Conservation (phyloP, 2,888 invertebrate genomes). For the Sinotaia quadrata region DNA sequence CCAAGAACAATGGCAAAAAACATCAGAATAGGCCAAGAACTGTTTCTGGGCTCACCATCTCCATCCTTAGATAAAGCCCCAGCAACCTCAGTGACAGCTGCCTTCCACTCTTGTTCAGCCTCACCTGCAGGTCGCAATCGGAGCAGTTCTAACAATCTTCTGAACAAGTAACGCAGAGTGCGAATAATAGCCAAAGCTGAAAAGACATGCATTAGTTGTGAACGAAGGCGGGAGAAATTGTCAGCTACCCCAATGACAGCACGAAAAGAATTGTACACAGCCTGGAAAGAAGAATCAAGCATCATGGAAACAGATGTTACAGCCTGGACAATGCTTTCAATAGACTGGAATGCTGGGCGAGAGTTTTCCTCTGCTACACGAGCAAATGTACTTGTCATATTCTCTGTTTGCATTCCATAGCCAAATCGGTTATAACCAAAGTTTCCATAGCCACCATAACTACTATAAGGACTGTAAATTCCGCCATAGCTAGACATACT, state of each 20-base stretch:
- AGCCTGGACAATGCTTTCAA: constrained; percentile 91
- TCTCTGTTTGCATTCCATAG: constrained; percentile 21
- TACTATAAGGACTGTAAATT: constrained; percentile 34
- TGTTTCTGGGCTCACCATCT: constrained; percentile 57
- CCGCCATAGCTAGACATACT: constrained; percentile 36
- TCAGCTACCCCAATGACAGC: constrained; percentile 97
- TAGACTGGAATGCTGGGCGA: constrained; percentile 92
- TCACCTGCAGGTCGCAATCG: constrained; percentile 70
- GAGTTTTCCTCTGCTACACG: constrained; percentile 93
- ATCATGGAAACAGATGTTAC: constrained; percentile 95
- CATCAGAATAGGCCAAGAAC: constrained; percentile 90
- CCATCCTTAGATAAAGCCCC: constrained; percentile 73
- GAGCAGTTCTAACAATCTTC: constrained; percentile 81
- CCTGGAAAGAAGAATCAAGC: constrained; percentile 96
- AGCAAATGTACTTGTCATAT: constrained; percentile 75
- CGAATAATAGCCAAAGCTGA: constrained; percentile 88
- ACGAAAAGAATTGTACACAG: constrained; percentile 93
- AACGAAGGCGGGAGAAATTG: constrained; percentile 88
- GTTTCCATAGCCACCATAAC: constrained; percentile 43
- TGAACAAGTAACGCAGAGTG: constrained; percentile 85
- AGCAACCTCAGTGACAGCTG: constrained; percentile 56
- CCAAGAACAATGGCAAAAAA: constrained; percentile 91
- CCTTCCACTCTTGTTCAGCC: constrained; percentile 69
- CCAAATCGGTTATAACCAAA: constrained; percentile 51
- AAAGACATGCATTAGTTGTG: constrained; percentile 88